phyloP scores from a whole-genome alignment of 2,113 vertebrate species.

The Glaucomys volans region DNA sequence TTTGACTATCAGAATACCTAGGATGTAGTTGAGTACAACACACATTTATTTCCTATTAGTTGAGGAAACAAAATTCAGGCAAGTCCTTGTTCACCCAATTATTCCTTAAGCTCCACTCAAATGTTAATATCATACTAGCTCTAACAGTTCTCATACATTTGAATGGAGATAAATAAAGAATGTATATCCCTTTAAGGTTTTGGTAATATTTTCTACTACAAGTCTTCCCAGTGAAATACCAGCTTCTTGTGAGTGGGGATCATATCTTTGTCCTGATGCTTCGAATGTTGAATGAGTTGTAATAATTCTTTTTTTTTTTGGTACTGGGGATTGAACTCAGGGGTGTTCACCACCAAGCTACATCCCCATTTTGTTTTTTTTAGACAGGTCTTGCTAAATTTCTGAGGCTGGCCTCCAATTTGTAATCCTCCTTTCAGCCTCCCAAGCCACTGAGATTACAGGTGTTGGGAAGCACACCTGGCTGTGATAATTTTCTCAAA shows the following conservation, averaged over 20 bases:
- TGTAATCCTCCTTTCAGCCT: no score
- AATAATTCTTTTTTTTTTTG: no score
- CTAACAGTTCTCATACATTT: neutral
- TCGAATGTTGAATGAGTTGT: neutral
- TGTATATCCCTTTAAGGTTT: neutral
- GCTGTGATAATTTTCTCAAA: slow-evolving; percentile 27
- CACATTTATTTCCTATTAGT: neutral
- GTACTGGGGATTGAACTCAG: no score
- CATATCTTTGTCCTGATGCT: neutral
- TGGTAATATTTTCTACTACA: neutral
- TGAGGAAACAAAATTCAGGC: slow-evolving; percentile 37
- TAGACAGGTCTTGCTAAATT: no score
- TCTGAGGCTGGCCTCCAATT: no score
- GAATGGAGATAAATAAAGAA: neutral
- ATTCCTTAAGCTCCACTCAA: slow-evolving; percentile 28
- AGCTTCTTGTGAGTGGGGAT: neutral
- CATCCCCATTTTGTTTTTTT: no score
- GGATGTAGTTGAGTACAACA: neutral
- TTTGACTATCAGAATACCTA: neutral
- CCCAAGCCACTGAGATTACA: no score
- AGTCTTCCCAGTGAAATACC: neutral
- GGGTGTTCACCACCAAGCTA: no score
- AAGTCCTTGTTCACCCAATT: neutral
- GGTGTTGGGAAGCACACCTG: no score
- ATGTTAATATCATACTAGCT: neutral